Conservation (phyloP, 1,140 invertebrate genomes). For the Panagrolaimus sp. region DNA sequence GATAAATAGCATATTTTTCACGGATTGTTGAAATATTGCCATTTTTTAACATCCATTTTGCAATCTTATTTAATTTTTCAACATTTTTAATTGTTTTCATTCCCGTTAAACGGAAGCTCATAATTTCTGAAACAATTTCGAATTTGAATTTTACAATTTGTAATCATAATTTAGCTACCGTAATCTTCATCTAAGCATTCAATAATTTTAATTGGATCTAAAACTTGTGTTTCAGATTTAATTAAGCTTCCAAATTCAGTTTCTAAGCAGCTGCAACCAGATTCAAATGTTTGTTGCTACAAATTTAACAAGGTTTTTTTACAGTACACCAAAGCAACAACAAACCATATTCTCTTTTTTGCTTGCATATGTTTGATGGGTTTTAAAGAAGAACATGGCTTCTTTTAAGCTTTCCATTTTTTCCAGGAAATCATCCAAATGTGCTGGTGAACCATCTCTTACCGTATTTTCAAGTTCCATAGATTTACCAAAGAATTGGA, state of each 20-base stretch:
- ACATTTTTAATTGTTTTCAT: slow-evolving; percentile 45
- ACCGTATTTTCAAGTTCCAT: slow-evolving; percentile 48
- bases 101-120: slow-evolving; percentile 31
- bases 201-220: slow-evolving; percentile 40
- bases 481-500: slow-evolving; percentile 57
- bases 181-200: slow-evolving; percentile 52
- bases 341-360: slow-evolving; percentile 54
- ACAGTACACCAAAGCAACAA: background rate
- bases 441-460: slow-evolving; percentile 28
- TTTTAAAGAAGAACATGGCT: slow-evolving; percentile 49
- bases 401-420: slow-evolving; percentile 55
- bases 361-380: slow-evolving; percentile 47
- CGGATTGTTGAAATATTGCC: slow-evolving; percentile 22
- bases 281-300: slow-evolving; percentile 40
- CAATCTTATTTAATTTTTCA: slow-evolving; percentile 36
- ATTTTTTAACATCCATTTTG: slow-evolving; percentile 39
- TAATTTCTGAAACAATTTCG: slow-evolving; percentile 40
- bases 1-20: slow-evolving; percentile 29
- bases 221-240: slow-evolving; percentile 28
- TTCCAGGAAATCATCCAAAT: slow-evolving; percentile 49
- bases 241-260: slow-evolving; percentile 51
- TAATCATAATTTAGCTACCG: slow-evolving; percentile 27
- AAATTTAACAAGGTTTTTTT: slow-evolving; percentile 8
- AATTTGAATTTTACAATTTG: background rate
- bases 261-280: slow-evolving; percentile 45